Percentiles rank a stretch among this genome's conserved stretches.
phyloP scores from a whole-genome alignment of 1,140 invertebrate species.

The Probaryconus sp. region DNA sequence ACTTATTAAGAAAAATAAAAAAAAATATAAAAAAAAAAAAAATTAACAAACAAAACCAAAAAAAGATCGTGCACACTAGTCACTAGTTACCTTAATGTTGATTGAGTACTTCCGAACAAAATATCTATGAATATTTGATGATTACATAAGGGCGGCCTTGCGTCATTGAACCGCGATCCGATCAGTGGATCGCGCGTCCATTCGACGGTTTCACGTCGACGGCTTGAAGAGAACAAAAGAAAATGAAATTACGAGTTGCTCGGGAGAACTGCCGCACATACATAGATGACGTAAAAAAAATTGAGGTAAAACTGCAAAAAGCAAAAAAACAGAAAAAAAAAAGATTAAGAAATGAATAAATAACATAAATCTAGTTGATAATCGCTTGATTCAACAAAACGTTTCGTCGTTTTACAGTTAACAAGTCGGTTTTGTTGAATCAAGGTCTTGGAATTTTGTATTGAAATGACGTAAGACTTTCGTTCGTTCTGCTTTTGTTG shows the following conservation, averaged over 20 bases:
- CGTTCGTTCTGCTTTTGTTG: background rate
- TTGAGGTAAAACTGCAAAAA: background rate
- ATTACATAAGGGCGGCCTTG: constrained; percentile 48
- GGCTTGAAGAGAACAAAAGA: constrained; percentile 14
- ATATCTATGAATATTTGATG: constrained; percentile 58
- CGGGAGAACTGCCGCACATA: constrained; percentile 21
- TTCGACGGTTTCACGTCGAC: constrained; percentile 23
- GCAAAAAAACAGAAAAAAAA: constrained; percentile 1
- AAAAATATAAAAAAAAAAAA: constrained; percentile 13
- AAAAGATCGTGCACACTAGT: constrained; percentile 57
- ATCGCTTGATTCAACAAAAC: constrained; percentile 28
- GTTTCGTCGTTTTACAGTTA: constrained; percentile 27
- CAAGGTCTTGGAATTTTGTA: background rate
- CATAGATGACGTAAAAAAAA: constrained; percentile 3
- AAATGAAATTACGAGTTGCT: constrained; percentile 4
- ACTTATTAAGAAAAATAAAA: constrained; percentile 43
- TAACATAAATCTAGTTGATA: too few relatives aligned
- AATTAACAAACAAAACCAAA: constrained; percentile 6
- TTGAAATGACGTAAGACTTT: constrained; percentile 4
- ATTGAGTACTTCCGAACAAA: constrained; percentile 62
- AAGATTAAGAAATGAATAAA: too few relatives aligned
- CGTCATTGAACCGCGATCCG: constrained; percentile 36
- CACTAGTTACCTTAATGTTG: constrained; percentile 62
- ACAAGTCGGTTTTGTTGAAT: constrained; percentile 27
- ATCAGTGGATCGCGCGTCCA: constrained; percentile 13